Percentiles rank a stretch among this genome's conserved stretches.
Evolutionary conservation across 2,888 invertebrate species (phyloP).

Genomic region (Pseudococcus jackbeardsleyi): DNA sequence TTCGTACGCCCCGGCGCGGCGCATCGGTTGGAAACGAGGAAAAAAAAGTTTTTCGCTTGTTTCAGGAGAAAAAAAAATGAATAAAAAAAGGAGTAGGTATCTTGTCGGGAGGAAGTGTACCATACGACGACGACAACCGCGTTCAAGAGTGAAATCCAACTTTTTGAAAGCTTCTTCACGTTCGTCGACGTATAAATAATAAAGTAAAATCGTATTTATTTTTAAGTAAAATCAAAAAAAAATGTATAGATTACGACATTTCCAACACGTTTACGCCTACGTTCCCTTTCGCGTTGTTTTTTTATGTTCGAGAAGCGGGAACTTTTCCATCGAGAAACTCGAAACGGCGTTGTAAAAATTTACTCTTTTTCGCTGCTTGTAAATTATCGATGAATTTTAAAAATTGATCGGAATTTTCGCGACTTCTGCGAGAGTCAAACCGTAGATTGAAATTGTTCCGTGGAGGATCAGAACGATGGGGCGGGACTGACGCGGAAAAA

Average conservation of each 20-base stretch:
- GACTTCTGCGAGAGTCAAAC: neutral
- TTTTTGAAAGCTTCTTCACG: neutral
- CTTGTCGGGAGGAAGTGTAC: neutral
- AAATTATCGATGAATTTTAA: neutral
- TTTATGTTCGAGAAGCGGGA: neutral
- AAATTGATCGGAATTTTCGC: neutral
- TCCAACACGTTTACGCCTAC: neutral
- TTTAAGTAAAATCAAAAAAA: slow-evolving; percentile 13
- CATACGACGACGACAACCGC: neutral
- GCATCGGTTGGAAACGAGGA: neutral
- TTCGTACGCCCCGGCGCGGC: neutral
- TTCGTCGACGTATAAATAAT: neutral
- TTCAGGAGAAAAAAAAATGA: neutral
- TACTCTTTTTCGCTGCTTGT: neutral
- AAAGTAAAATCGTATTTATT: slow-evolving; percentile 24
- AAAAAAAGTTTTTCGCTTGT: slow-evolving; percentile 2
- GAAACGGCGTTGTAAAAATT: neutral
- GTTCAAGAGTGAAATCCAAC: neutral
- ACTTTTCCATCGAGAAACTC: neutral
- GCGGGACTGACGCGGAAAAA: neutral
- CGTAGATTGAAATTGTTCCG: neutral
- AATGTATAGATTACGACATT: neutral
- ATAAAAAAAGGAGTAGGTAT: neutral
- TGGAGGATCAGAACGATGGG: neutral
- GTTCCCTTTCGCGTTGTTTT: neutral